Conservation (phyloP, 2,113 vertebrate species). For the Phaethon lepturus region DNA sequence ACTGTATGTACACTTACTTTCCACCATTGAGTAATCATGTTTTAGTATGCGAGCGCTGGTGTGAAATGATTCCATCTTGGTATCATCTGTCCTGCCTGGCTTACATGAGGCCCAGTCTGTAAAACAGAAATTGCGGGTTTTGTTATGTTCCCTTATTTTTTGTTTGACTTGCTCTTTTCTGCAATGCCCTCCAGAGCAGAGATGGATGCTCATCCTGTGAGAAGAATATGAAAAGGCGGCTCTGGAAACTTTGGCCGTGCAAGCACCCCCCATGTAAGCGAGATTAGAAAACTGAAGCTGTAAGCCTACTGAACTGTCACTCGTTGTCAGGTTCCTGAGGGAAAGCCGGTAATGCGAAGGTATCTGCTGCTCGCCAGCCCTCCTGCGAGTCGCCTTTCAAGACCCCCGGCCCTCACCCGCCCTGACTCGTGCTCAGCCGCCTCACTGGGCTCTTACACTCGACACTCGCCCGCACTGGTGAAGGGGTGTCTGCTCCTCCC, state of each 20-base stretch:
- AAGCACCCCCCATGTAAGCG: neutral
- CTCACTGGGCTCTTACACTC: neutral
- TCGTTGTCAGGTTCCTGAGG: neutral
- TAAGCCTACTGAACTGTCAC: neutral
- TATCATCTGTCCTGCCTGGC: neutral
- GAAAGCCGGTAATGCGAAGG: neutral
- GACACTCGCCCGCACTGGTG: rapidly evolving
- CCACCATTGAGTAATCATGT: neutral
- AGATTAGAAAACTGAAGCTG: rapidly evolving
- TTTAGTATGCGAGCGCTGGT: neutral
- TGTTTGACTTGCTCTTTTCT: neutral
- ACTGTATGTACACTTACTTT: neutral
- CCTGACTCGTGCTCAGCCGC: neutral
- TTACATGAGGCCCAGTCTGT: neutral
- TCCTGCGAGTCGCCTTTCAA: neutral
- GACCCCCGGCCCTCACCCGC: neutral
- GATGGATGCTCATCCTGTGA: neutral
- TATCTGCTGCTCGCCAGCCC: neutral
- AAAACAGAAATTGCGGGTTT: neutral
- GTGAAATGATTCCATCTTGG: neutral
- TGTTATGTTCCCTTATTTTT: neutral
- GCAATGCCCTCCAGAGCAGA: neutral
- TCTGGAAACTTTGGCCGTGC: neutral
- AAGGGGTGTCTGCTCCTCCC: neutral
- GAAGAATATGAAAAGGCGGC: neutral